Evolutionary conservation across 92 coral and sea anemone species (phyloP).

Genomic region (Umimayanthus kanabou): DNA sequence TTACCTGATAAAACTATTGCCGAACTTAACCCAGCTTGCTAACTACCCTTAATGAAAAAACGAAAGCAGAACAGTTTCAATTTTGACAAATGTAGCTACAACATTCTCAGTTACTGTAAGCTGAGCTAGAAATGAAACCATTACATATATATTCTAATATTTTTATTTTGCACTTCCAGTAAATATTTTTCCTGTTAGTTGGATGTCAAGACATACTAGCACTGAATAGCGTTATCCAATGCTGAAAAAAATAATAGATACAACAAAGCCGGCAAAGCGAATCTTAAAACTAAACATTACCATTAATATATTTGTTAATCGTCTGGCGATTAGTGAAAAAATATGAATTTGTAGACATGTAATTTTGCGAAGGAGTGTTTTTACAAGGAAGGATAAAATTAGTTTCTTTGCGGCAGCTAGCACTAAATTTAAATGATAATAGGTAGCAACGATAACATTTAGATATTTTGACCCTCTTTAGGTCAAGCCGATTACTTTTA

Average conservation of each 20-base stretch:
- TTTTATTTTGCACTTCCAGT: not conserved
- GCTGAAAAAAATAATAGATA: too few species aligned
- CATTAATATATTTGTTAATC: not conserved
- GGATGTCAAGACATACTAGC: not conserved
- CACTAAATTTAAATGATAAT: not conserved
- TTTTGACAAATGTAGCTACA: not conserved
- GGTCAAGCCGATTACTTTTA: not conserved
- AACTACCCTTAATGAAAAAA: too few species aligned
- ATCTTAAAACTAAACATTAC: not conserved
- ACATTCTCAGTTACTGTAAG: not conserved
- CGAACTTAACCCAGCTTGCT: too few species aligned
- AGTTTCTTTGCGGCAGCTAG: not conserved
- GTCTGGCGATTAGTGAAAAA: not conserved
- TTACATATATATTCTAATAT: too few species aligned
- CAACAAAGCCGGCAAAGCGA: too few species aligned
- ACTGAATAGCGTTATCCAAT: too few species aligned
- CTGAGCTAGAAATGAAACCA: not conserved
- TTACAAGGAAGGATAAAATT: not conserved
- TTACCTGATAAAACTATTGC: not conserved
- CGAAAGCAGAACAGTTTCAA: not conserved
- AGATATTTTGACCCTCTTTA: not conserved
- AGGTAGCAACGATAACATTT: not conserved
- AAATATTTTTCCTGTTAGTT: not conserved
- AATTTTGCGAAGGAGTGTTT: slow-evolving; percentile 8
- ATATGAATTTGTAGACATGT: not conserved